phyloP scores from a whole-genome alignment of 2,888 invertebrate genomes.

The Linhomoeus sp. region DNA sequence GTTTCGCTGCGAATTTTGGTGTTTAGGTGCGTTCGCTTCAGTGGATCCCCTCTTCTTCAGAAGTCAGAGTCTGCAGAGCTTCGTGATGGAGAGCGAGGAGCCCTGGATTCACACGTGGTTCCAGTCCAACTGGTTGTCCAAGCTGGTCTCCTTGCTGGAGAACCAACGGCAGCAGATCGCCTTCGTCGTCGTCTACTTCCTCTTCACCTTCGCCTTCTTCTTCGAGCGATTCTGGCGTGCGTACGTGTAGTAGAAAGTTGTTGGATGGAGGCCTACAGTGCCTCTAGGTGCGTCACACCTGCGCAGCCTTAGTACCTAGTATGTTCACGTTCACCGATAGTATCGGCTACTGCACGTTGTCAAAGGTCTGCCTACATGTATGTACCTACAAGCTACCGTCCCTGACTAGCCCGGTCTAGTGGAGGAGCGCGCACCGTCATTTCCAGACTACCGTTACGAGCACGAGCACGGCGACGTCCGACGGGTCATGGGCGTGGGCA shows the following conservation, averaged over 20 bases:
- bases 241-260: too few species aligned
- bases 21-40: background rate
- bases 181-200: slow-evolving; percentile 78
- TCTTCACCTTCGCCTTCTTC: slow-evolving; percentile 77
- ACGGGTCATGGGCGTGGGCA: slow-evolving; percentile 91
- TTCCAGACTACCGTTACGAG: slow-evolving; percentile 73
- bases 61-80: slow-evolving; percentile 22
- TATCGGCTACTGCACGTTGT: too few species aligned
- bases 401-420: too few species aligned
- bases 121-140: slow-evolving; percentile 41
- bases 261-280: background rate
- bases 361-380: too few species aligned
- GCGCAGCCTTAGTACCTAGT: too few species aligned
- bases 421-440: background rate
- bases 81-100: slow-evolving; percentile 14
- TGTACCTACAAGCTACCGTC: too few species aligned
- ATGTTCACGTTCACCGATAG: background rate
- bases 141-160: slow-evolving; percentile 54
- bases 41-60: slow-evolving; percentile 8
- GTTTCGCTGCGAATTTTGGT: background rate
- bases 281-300: too few species aligned
- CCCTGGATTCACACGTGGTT: slow-evolving; percentile 48
- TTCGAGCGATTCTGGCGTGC: slow-evolving; percentile 77
- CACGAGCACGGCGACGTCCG: slow-evolving; percentile 79
- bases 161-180: slow-evolving; percentile 89